Percentiles rank a stretch among this genome's conserved stretches.
These are phyloP conservation scores for Blennius ocellaris DNA, from an alignment of 2,113 vertebrate genomes.

Conservation along the genomic window DNA sequence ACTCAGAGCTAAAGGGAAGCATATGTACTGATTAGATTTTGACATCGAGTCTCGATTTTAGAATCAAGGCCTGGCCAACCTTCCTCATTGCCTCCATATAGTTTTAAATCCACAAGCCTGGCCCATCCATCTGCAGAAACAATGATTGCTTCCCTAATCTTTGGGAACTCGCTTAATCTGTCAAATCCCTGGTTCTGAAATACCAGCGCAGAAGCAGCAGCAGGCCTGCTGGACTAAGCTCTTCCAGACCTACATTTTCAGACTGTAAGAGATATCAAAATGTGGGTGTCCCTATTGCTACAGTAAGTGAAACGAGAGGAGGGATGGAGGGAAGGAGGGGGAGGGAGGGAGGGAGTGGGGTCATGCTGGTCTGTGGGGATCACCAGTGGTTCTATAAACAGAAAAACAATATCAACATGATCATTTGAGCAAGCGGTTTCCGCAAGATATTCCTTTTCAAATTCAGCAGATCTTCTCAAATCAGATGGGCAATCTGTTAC, in stretches of 20 bases:
- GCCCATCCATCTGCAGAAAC: conserved; percentile 69
- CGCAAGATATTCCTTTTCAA: not conserved
- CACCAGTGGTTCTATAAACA: not conserved
- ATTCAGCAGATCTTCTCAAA: not conserved
- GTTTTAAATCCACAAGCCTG: conserved; percentile 62
- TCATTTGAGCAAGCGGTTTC: not conserved
- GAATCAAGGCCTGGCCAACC: conserved; percentile 47
- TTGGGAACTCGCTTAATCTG: conserved; percentile 76
- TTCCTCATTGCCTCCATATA: conserved; percentile 21
- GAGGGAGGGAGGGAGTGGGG: not conserved
- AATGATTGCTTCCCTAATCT: conserved; percentile 82
- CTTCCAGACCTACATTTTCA: conserved; percentile 74
- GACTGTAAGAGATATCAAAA: conserved; percentile 61
- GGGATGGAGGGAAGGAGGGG: not conserved
- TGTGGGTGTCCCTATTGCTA: not conserved
- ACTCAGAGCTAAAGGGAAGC: conserved; percentile 3
- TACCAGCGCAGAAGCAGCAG: conserved; percentile 56
- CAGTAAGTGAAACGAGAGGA: not conserved
- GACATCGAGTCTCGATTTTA: conserved; percentile 11
- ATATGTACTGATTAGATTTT: conserved; percentile 58
- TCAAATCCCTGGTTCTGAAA: conserved; percentile 77
- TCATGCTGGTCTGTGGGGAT: not conserved
- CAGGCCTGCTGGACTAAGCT: conserved; percentile 66
- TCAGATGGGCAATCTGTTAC: conserved; percentile 17
- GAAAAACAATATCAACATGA: not conserved